phyloP scores from a whole-genome alignment of 2,797 vertebrate species.

The Delichon dasypus region DNA sequence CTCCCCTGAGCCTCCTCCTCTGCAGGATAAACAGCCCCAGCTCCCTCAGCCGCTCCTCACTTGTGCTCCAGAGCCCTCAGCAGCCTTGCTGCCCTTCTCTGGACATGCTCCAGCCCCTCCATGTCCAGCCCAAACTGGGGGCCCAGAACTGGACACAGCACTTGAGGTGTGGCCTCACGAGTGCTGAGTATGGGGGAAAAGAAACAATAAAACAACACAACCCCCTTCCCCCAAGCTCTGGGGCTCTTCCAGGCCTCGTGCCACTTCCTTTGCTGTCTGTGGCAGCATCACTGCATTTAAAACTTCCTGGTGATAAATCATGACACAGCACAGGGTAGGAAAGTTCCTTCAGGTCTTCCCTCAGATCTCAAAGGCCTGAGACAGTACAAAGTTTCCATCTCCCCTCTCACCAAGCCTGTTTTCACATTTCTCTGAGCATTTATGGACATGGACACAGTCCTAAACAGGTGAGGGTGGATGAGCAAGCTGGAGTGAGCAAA shows the following conservation, averaged over 20 bases:
- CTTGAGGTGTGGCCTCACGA: neutral
- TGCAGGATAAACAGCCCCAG: neutral
- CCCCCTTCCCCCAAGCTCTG: neutral
- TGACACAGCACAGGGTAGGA: neutral
- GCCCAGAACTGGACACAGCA: neutral
- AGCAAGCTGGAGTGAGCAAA: neutral
- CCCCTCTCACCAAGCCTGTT: neutral
- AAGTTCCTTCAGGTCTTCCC: neutral
- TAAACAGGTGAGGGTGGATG: fast-evolving
- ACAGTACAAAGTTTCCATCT: neutral
- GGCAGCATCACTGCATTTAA: neutral
- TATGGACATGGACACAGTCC: fast-evolving
- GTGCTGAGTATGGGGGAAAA: neutral
- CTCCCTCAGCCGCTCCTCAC: fast-evolving
- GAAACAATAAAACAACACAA: neutral
- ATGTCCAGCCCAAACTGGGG: neutral
- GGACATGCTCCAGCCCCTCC: fast-evolving
- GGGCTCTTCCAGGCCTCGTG: neutral
- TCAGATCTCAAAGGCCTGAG: neutral
- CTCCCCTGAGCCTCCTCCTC: neutral
- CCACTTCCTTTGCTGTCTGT: neutral
- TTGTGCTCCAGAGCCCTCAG: neutral
- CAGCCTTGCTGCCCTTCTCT: neutral
- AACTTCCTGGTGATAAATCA: neutral
- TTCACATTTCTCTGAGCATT: neutral